Percentiles rank a stretch among this genome's conserved stretches.
phyloP scores from a whole-genome alignment of 2,888 invertebrate species.

The Candidula unifasciata region DNA sequence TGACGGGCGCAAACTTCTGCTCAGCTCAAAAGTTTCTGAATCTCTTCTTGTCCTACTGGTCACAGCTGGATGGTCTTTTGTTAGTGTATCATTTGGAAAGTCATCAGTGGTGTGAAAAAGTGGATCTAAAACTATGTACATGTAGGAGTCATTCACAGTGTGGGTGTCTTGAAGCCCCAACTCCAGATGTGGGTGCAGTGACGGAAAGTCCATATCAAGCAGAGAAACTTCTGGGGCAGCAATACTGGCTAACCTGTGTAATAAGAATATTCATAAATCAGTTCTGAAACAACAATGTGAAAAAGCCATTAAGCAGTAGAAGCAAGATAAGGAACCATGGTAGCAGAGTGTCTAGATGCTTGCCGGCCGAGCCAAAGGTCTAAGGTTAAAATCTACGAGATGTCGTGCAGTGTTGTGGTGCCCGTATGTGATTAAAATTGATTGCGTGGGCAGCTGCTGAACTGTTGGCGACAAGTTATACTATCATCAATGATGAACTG shows the following conservation, averaged over 20 bases:
- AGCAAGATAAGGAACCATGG: too few species aligned
- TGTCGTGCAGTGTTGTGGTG: too few species aligned
- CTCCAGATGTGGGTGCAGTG: not conserved
- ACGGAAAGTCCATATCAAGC: constrained; percentile 30
- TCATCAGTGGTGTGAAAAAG: not conserved
- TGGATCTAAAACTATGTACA: constrained; percentile 20
- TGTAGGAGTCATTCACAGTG: not conserved
- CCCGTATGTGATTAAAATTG: too few species aligned
- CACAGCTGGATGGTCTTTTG: not conserved
- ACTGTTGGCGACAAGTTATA: too few species aligned
- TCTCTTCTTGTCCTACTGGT: not conserved
- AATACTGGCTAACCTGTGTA: constrained; percentile 32
- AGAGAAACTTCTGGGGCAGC: not conserved
- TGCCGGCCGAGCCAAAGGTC: too few species aligned
- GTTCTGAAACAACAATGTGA: not conserved
- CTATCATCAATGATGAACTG: too few species aligned
- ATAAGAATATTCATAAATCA: not conserved
- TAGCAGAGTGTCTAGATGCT: too few species aligned
- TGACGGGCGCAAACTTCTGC: not conserved
- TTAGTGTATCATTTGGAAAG: not conserved
- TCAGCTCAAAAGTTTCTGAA: not conserved
- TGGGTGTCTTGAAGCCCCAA: constrained; percentile 6
- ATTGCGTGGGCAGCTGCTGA: too few species aligned
- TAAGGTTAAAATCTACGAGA: too few species aligned
- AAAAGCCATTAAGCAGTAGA: too few species aligned